A percentile compares a stretch with the other conserved stretches of the same genome.
Conservation (phyloP, 2,888 invertebrate species). For the Rhagium mordax region DNA sequence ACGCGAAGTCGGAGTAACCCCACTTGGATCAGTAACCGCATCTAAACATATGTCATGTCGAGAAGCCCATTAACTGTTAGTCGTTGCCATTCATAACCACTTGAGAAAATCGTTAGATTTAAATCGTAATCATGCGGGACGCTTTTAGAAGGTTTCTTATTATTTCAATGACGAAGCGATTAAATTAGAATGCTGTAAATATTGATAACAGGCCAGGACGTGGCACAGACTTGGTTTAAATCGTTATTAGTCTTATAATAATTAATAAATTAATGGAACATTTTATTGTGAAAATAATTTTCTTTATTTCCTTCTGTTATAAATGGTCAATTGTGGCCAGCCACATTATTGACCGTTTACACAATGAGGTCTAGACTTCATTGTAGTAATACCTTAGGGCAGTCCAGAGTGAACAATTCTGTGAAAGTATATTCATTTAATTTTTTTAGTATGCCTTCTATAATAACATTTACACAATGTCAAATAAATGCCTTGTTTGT, state of each 20-base stretch:
- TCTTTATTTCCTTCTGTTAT: not conserved
- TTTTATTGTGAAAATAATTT: not conserved
- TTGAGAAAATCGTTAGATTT: conserved; percentile 58
- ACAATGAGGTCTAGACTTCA: no score
- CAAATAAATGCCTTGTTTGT: no score
- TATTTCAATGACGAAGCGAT: conserved; percentile 26
- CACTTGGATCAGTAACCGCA: conserved; percentile 56
- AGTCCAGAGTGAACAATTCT: not conserved
- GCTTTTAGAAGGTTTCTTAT: conserved; percentile 33
- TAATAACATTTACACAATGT: no score
- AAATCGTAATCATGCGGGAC: conserved; percentile 50
- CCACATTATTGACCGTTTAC: no score
- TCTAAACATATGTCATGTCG: conserved; percentile 58
- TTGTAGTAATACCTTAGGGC: not conserved
- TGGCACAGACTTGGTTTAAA: not conserved
- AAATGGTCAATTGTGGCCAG: not conserved
- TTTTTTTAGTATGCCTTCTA: no score
- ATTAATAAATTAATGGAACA: not conserved
- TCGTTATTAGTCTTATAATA: not conserved
- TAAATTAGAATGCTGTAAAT: conserved; percentile 7
- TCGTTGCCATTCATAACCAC: conserved; percentile 54
- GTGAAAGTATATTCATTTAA: not conserved
- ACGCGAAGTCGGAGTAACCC: conserved; percentile 42
- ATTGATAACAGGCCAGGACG: not conserved
- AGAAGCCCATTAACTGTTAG: conserved; percentile 57